Evolutionary conservation across 2,888 invertebrate species (phyloP), one percentile per base, ranked within the genome.

Genomic region (Clepsis dumicolana): DNA sequence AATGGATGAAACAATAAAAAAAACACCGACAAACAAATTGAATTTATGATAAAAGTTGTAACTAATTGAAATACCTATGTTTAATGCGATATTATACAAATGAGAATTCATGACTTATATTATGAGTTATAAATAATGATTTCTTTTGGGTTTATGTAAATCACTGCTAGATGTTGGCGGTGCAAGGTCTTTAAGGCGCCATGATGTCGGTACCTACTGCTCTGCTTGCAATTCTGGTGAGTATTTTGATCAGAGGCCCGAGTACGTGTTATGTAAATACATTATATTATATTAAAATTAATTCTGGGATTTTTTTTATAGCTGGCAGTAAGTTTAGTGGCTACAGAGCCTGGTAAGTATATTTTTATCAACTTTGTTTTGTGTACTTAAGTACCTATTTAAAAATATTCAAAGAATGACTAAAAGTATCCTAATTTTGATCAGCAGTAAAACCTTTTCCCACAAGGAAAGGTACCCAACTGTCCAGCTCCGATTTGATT

Each of bases 21-120:
- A 41, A 4, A 41, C 16, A 41, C n/a, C 41, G 41, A 41, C n/a
- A n/a, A 4, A 12, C n/a, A 12, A 41, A 41, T 41, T 1, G 41
- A 16, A 41, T 4, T 10, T n/a, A 4, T 16, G 41, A 16, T 2
- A 2, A 4, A 10, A 16, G 41, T n/a, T 16, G n/a, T 12, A 41
- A 41, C n/a, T 41, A 41, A 41, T 41, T 41, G 41, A n/a, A 12
- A 41, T 41, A n/a, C n/a, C n/a, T 8, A 41, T 41, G 41, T 41
- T 41, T 41, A 16, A 4, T 29, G 29, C 29, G 29, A 3, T 7
- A 7, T 29, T 29, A 29, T 4, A 29, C 4, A 29, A 29, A 3
- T 29, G 7, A 29, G 3, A 29, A 29, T 29, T 29, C 5, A 29
- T 29, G 29, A 29, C 29, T 29, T n/a, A 35, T 12, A 41, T 41